Conservation (phyloP, 2,888 invertebrate species). For the Mythimna pallens region DNA sequence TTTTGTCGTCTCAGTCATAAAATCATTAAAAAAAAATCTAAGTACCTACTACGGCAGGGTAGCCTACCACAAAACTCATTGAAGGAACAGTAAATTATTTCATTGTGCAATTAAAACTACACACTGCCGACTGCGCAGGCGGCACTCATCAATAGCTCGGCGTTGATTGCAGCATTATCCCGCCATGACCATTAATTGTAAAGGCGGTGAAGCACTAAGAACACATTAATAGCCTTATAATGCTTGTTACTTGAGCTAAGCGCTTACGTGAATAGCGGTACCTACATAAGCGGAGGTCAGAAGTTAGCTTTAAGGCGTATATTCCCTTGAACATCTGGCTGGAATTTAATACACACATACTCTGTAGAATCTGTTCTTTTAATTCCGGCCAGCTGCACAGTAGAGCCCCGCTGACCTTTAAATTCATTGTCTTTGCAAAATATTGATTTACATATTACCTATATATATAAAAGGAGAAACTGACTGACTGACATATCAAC, state of each 20-base stretch:
- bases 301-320: not conserved
- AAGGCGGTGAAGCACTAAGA: constrained; percentile 2
- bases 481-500: no score
- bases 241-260: constrained; percentile 21
- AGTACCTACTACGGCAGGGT: not conserved
- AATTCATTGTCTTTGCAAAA: no score
- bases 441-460: no score
- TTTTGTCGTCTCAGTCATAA: no score
- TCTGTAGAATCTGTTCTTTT: no score
- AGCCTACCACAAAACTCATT: not conserved
- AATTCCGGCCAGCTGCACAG: no score
- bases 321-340: no score
- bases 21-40: no score
- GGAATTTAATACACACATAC: no score
- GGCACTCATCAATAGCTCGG: constrained; percentile 6
- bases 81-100: not conserved
- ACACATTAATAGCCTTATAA: constrained; percentile 5
- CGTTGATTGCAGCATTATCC: constrained; percentile 18
- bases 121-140: not conserved
- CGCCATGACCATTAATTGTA: not conserved
- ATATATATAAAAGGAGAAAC: no score
- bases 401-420: no score
- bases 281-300: not conserved
- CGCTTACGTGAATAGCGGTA: constrained; percentile 16
- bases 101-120: not conserved